Evolutionary conservation across 2,797 vertebrate genomes (phyloP), one percentile per base, ranked within the genome.

Genomic region (Sebastes elongatus): DNA sequence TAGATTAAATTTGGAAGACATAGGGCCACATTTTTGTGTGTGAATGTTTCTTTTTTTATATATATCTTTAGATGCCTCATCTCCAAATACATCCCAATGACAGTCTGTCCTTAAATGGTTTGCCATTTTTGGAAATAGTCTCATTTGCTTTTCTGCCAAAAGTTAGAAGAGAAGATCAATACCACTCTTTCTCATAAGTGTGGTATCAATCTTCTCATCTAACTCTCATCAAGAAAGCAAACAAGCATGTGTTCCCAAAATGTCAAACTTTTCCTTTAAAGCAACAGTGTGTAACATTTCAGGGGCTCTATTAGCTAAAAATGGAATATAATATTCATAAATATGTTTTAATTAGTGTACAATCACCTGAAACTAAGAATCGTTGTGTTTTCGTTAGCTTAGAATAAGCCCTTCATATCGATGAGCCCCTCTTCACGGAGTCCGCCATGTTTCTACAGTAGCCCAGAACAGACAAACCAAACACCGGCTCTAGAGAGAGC

Each of bases 1-100:
- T 75, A 61, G 55, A 79, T 66, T 53, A 2, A 23, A 53, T 66
- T 52, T 56, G 9, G 32, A 67, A 30, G 61, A 66, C 81, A 63
- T 3, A 42, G 33, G 22, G 18, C 5, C 7, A 28, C 46, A 49
- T 71, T 78, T 56, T 22, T 81, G 30, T 13, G 3, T 18, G 28
- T 57, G 25, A 49, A 61, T 61, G 30, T 33, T 61, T 23, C 8
- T 28, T 14, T 20, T 14, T 20, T 18, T 38, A 35, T 38, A n/a
- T 2, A 32, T 3, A 16, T 23, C n/a, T n/a, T 53, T 57, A 27
- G 22, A 57, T 60, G 30, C 28, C 11, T 18, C 22, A 80, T 69
- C 57, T 55, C 27, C 8, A 22, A 28, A 62, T 7, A 28, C 18
- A 64, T 2, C n/a, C 16, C 10, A 18, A 33, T 3, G 33, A 32